phyloP scores from a whole-genome alignment of 1,140 invertebrate species.

The Drosophila tropicalis region DNA sequence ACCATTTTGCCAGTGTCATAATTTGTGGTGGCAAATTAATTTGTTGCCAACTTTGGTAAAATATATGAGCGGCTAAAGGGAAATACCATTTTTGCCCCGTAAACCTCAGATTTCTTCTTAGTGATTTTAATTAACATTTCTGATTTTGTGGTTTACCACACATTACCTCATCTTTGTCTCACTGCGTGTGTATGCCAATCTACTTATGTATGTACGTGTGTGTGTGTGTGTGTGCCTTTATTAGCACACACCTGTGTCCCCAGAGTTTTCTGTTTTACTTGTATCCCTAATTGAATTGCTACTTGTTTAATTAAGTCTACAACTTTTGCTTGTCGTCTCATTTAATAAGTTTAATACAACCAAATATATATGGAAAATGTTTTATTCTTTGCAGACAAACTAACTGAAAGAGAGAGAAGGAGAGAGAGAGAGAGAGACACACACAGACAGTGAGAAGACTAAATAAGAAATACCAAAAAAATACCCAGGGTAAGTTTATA shows the following conservation, averaged over 20 bases:
- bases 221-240: slow-evolving; percentile 40
- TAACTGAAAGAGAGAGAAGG: background rate
- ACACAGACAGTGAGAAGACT: slow-evolving; percentile 4
- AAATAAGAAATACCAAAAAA: background rate
- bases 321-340: slow-evolving; percentile 52
- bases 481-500: slow-evolving; percentile 2
- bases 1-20: slow-evolving; percentile 40
- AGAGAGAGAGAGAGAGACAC: background rate
- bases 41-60: slow-evolving; percentile 13
- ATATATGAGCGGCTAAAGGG: background rate
- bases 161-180: slow-evolving; percentile 12
- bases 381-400: slow-evolving; percentile 52
- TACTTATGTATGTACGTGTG: slow-evolving; percentile 17
- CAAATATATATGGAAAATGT: slow-evolving; percentile 49
- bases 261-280: slow-evolving; percentile 41
- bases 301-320: slow-evolving; percentile 66
- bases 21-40: slow-evolving; percentile 49
- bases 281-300: slow-evolving; percentile 73
- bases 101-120: slow-evolving; percentile 27
- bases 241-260: slow-evolving; percentile 57
- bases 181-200: background rate
- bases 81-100: background rate
- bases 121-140: slow-evolving; percentile 81
- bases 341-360: slow-evolving; percentile 50
- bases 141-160: slow-evolving; percentile 69